Conservation (phyloP, 2,797 vertebrate species). For the Trachops cirrhosus region DNA sequence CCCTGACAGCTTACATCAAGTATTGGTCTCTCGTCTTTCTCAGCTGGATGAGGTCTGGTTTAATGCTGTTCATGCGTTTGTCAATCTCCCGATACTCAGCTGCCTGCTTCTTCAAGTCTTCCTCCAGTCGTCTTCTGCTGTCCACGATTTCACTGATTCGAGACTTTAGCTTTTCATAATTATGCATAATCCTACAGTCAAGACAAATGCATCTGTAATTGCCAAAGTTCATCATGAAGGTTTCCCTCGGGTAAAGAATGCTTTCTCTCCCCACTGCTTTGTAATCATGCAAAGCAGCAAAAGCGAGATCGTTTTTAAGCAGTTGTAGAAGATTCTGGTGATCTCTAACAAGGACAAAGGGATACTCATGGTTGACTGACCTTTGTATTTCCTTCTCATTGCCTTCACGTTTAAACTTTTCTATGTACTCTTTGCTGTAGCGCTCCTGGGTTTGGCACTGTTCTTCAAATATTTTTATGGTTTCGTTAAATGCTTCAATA, state of each 20-base stretch:
- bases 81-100: slow-evolving; percentile 98
- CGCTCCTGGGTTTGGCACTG: slow-evolving; percentile 99
- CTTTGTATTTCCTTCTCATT: slow-evolving; percentile 99
- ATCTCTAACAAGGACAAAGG: neutral
- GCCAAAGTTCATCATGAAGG: neutral
- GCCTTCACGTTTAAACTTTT: slow-evolving; percentile 97
- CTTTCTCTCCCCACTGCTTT: neutral
- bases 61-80: slow-evolving; percentile 99
- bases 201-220: slow-evolving; percentile 46
- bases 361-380: slow-evolving; percentile 77
- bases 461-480: slow-evolving; percentile 99
- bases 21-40: slow-evolving; percentile 99
- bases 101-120: slow-evolving; percentile 98
- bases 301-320: neutral
- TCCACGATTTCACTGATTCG: slow-evolving; percentile 98
- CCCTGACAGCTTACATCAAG: slow-evolving; percentile 90
- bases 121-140: slow-evolving; percentile 94
- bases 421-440: slow-evolving; percentile 99
- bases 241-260: neutral
- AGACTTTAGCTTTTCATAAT: slow-evolving; percentile 98
- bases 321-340: neutral
- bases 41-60: slow-evolving; percentile 98
- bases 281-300: neutral
- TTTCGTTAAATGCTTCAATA: slow-evolving; percentile 99
- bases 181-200: slow-evolving; percentile 93